phyloP scores from a whole-genome alignment of 2,888 invertebrate genomes.

The Apantesis nais region DNA sequence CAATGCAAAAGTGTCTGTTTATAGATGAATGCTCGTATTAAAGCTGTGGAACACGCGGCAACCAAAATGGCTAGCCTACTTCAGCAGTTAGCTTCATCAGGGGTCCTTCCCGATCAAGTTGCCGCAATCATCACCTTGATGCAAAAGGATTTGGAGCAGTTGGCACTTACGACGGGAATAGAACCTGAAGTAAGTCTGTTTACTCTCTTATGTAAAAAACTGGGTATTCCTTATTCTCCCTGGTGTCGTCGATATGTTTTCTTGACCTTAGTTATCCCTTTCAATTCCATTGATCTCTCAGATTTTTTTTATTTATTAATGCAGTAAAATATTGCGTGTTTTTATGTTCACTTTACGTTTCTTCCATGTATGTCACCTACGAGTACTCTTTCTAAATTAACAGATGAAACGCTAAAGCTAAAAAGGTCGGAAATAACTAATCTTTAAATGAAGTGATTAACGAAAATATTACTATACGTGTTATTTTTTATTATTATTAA shows the following conservation, averaged over 20 bases:
- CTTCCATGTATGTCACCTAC: neutral
- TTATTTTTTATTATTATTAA: too few relatives aligned
- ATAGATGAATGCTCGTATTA: slow-evolving; percentile 30
- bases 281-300: neutral
- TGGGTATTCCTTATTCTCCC: neutral
- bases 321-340: too few relatives aligned
- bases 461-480: too few relatives aligned
- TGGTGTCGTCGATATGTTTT: neutral
- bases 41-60: slow-evolving; percentile 36
- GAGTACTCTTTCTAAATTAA: neutral
- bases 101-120: slow-evolving; percentile 24
- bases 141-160: slow-evolving; percentile 9
- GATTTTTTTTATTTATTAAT: neutral
- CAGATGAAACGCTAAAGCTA: neutral
- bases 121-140: slow-evolving; percentile 10
- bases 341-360: neutral
- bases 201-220: neutral
- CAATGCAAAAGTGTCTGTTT: neutral
- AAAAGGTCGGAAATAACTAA: neutral
- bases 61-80: slow-evolving; percentile 33
- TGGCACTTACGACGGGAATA: neutral
- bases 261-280: neutral
- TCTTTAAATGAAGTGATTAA: neutral
- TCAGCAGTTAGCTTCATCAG: slow-evolving; percentile 26
- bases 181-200: neutral